Base-by-base conservation (phyloP, 2,797 vertebrate genomes). In the Megaceryle alcyon region DNA sequence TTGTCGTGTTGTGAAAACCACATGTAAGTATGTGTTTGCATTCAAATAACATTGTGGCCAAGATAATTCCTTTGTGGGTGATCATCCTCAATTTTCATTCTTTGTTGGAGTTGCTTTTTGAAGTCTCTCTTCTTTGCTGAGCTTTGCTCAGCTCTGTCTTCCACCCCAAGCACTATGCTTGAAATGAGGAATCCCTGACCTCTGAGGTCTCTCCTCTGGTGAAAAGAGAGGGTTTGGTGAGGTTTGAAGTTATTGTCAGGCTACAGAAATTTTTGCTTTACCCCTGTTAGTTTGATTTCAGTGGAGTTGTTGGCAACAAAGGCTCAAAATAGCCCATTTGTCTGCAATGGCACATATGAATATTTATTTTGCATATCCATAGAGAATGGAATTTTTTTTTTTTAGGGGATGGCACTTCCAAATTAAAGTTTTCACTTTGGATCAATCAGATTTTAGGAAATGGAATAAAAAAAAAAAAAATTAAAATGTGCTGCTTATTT, bases 381-480 rank as follows among this genome's bases (percentile, higher is more conserved):
- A 31, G 11, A 57, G 61, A 77, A 49, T 88, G 83, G 51, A 86
- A 35, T 69, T 49, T 10, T 17, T 35, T 90, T 75, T 63, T 29
- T 31, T 33, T 28, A 60, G 78, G 51, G 35, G 13, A 11, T 90
- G 86, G 26, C 46, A 46, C 59, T 77, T 80, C 53, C 51, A 92
- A 91, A 75, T 64, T 61, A 37, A 51, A 18, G 46, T 91, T 92
- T 87, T 84, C 33, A 10, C 10, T 71, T 69, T 44, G 44, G 20
- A 63, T 84, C 46, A 71, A 57, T 70, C 43, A 70, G 31, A 82
- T 73, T 93, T 71, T 22, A 44, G 60, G 78, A 96, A 95, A 78
- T 53, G 35, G 82, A 96, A 96, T 31, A 13, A 66, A 88, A 91
- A 44, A 43, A 1, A 23, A 59, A 43, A 60, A 80, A 51, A 82